Conservation (phyloP, 2,888 invertebrate genomes). For the Masnerella sp. region DNA sequence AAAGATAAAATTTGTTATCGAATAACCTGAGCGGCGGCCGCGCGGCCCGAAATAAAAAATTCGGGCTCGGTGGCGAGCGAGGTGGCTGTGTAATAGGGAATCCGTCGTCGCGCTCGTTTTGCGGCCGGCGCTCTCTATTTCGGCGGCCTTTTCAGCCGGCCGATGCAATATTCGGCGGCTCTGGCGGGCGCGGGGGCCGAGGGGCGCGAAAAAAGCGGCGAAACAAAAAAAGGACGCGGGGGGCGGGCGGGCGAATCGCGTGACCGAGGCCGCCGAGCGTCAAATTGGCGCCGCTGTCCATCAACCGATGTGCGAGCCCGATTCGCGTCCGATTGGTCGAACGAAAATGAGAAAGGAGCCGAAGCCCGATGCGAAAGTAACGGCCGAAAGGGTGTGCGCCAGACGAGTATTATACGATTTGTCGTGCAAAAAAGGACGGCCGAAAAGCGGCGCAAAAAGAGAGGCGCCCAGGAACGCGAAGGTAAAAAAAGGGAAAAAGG, state of each 20-base stretch:
- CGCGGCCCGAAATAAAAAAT: too few species aligned
- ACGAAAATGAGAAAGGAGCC: conserved; percentile 63
- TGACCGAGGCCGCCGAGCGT: conserved; percentile 75
- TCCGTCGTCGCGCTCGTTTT: too few species aligned
- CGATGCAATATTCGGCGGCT: conserved; percentile 77
- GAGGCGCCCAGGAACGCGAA: conserved; percentile 2
- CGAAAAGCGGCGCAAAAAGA: conserved; percentile 25
- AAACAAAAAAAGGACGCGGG: conserved; percentile 31
- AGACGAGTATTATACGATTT: conserved; percentile 60
- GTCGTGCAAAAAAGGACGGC: conserved; percentile 33
- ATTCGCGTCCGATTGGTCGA: conserved; percentile 60
- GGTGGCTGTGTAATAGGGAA: too few species aligned
- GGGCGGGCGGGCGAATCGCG: conserved; percentile 68
- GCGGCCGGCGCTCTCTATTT: conserved; percentile 62
- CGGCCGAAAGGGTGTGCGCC: conserved; percentile 57
- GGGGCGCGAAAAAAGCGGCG: too few species aligned
- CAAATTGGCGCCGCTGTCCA: conserved; percentile 78
- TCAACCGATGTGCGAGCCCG: conserved; percentile 71
- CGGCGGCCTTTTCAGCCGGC: conserved; percentile 72
- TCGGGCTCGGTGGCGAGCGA: too few species aligned
- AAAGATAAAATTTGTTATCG: too few species aligned
- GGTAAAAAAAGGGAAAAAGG: conserved; percentile 15
- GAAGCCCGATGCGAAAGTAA: conserved; percentile 61
- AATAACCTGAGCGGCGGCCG: too few species aligned
- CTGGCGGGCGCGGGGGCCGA: too few species aligned